Percentiles rank a stretch among this genome's conserved stretches.
Conservation (phyloP, 2,113 vertebrate genomes). For the Corythornis vintsioides region DNA sequence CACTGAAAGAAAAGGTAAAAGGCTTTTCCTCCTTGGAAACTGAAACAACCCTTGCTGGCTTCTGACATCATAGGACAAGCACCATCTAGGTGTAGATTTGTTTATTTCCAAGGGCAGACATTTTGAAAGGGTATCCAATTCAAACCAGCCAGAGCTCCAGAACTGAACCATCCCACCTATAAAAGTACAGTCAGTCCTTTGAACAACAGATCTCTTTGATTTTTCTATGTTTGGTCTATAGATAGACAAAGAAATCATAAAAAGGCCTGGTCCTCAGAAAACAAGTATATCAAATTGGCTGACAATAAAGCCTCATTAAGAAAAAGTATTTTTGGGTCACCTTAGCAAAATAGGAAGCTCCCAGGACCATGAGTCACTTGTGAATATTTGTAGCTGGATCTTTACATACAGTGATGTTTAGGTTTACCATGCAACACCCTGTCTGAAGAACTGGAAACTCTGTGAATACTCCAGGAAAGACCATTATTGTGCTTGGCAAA, state of each 20-base stretch:
- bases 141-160: background rate
- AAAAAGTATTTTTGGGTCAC: background rate
- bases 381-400: background rate
- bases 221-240: background rate
- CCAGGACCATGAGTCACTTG: background rate
- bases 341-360: background rate
- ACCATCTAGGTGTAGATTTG: background rate
- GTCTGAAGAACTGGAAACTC: slow-evolving; percentile 35
- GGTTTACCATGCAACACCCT: background rate
- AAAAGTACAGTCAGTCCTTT: background rate
- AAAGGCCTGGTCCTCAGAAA: background rate
- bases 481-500: slow-evolving; percentile 5
- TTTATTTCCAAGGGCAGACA: background rate
- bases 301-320: background rate
- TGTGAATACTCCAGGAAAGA: slow-evolving; percentile 44
- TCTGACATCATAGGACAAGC: background rate
- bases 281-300: background rate
- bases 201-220: background rate
- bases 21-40: background rate
- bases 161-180: accelerated
- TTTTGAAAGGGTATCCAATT: background rate
- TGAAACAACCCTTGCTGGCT: background rate
- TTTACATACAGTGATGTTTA: background rate
- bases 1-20: background rate
- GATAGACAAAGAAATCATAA: background rate